Evolutionary conservation across 2,113 vertebrate species (phyloP).

Genomic region (Otolemur garnettii): DNA sequence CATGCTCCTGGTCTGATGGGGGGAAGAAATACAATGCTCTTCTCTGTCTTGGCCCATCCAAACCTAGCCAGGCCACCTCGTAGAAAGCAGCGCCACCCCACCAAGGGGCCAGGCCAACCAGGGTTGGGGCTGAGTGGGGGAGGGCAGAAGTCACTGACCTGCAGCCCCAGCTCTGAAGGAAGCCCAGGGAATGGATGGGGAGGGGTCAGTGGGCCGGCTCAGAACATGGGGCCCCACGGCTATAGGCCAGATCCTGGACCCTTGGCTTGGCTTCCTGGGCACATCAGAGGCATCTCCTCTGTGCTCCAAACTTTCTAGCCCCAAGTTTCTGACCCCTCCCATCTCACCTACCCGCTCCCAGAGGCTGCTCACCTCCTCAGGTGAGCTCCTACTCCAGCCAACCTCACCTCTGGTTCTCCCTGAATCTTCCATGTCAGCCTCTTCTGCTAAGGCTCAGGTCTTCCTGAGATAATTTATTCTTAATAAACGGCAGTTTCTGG

Average conservation of each 20-base stretch:
- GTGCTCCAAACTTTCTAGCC: too few relatives aligned
- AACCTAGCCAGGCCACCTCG: not conserved
- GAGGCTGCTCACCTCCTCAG: not conserved
- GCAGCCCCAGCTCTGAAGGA: conserved; percentile 16
- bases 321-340: not conserved
- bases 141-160: not conserved
- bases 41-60: not conserved
- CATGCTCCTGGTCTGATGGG: not conserved
- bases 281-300: not conserved
- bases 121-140: not conserved
- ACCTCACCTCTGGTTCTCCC: not conserved
- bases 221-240: not conserved
- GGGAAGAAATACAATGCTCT: not conserved
- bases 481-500: not conserved
- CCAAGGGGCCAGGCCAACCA: not conserved
- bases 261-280: not conserved
- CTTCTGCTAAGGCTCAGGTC: not conserved
- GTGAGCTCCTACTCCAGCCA: not conserved
- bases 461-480: not conserved
- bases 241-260: not conserved
- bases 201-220: not conserved
- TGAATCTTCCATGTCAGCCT: not conserved
- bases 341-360: not conserved
- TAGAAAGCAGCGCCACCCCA: not conserved
- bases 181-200: not conserved